A percentile compares a stretch with the other conserved stretches of the same genome.
Conservation (phyloP, 2,888 invertebrate genomes). For the Lamellibrachia columna region DNA sequence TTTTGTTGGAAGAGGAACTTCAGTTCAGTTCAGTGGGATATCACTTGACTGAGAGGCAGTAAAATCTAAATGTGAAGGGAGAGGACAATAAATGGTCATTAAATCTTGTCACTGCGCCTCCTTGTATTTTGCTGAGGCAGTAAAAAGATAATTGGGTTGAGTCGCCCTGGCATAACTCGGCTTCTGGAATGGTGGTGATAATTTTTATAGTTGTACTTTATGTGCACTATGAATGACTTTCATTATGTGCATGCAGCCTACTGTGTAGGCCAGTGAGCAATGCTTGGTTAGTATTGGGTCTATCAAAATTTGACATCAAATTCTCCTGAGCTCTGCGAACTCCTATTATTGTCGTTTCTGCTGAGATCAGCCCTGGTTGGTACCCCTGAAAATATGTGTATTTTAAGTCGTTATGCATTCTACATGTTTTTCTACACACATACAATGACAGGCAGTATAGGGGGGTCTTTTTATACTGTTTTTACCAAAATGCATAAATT, state of each 20-base stretch:
- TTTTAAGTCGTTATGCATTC: background rate
- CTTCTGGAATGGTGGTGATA: background rate
- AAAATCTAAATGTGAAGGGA: background rate
- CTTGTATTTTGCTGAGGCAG: background rate
- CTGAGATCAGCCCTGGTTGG: background rate
- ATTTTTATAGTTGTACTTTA: conserved; percentile 11
- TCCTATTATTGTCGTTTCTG: background rate
- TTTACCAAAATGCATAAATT: no score
- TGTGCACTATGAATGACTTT: background rate
- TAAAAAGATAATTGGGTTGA: conserved; percentile 10
- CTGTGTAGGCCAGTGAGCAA: background rate
- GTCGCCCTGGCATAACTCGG: background rate
- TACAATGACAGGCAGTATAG: no score
- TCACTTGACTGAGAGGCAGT: background rate
- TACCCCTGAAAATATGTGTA: background rate
- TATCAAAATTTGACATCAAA: background rate
- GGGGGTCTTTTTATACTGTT: no score
- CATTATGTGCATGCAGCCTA: background rate
- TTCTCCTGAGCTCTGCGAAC: background rate
- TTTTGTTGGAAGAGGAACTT: background rate
- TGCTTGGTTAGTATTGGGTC: background rate
- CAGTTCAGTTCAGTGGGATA: background rate
- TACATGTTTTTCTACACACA: background rate
- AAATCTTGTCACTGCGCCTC: background rate
- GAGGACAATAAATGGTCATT: background rate